Conservation (phyloP, 2,113 vertebrate species). For the Chionomys nivalis region DNA sequence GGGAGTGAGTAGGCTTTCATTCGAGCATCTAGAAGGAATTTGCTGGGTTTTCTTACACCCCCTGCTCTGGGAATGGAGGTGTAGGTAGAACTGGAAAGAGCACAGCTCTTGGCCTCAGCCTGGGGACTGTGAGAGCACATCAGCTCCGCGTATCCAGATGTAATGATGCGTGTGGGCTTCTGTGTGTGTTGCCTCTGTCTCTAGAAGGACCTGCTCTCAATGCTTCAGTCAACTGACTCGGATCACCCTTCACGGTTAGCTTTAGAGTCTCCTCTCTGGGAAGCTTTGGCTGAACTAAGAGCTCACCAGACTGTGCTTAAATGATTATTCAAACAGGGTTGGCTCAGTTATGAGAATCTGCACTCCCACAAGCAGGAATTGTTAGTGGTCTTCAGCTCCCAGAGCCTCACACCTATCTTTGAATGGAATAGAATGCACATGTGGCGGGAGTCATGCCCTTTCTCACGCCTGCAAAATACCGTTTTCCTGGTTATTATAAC, state of each 20-base stretch:
- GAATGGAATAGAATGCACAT: background rate
- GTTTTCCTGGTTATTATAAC: background rate
- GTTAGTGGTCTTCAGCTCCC: background rate
- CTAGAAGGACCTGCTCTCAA: background rate
- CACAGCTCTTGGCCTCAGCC: background rate
- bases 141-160: background rate
- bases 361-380: background rate
- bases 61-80: background rate
- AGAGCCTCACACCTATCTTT: background rate
- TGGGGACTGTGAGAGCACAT: background rate
- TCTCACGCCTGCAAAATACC: background rate
- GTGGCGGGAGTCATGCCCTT: background rate
- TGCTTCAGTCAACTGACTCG: background rate
- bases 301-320: background rate
- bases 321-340: background rate
- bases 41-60: background rate
- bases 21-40: background rate
- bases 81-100: background rate
- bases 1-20: background rate
- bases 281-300: constrained; percentile 10
- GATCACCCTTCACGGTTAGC: background rate
- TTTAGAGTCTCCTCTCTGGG: background rate
- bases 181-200: background rate
- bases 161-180: background rate
- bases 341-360: constrained; percentile 26